phyloP scores from a whole-genome alignment of 1,140 invertebrate genomes.

The Pentalonia nigronervosa region DNA sequence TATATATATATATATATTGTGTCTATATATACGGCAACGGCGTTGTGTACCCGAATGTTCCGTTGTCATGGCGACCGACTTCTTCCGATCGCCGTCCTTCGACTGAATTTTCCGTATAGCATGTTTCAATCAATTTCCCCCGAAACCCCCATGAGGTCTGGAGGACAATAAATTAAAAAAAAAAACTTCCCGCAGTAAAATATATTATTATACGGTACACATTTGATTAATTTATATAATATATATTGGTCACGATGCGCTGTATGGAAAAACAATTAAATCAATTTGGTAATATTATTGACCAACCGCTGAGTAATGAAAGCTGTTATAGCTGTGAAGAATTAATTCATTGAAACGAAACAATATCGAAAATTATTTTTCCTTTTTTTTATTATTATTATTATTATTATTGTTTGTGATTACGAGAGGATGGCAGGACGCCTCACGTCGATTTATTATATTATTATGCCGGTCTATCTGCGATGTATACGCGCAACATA shows the following conservation, averaged over 20 bases:
- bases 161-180: constrained; percentile 32
- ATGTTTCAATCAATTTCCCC: constrained; percentile 47
- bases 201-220: not conserved
- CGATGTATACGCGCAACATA: not conserved
- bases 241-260: not conserved
- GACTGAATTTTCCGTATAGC: constrained; percentile 12
- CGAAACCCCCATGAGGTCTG: constrained; percentile 46
- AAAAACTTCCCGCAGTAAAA: not conserved
- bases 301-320: constrained; percentile 20
- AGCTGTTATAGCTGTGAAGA: not conserved
- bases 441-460: not conserved
- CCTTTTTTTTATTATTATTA: not conserved
- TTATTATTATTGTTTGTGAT: not conserved
- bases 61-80: constrained; percentile 24
- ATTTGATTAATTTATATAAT: constrained; percentile 36
- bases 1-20: not conserved
- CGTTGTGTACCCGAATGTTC: not conserved
- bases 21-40: no score
- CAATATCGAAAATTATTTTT: constrained; percentile 10
- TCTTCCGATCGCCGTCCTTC: constrained; percentile 33
- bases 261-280: not conserved
- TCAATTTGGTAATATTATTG: not conserved
- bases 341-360: constrained; percentile 15
- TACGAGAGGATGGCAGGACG: not conserved
- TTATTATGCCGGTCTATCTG: not conserved